Evolutionary conservation across 2,797 vertebrate species (phyloP), one percentile per base, ranked within the genome.

Genomic region (Borostomias antarcticus): DNA sequence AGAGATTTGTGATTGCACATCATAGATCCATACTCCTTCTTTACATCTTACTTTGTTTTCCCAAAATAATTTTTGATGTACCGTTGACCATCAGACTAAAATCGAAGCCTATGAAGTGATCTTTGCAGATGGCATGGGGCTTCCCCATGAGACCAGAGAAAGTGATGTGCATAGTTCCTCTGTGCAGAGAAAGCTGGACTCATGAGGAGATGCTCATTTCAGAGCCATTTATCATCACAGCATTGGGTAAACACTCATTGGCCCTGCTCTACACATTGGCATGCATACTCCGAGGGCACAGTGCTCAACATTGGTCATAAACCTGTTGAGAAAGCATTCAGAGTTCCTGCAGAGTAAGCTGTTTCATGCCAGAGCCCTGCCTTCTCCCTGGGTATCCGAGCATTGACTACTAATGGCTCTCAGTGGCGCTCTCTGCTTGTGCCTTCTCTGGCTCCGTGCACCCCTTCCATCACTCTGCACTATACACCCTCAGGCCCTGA

Each of bases 291-390:
- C 51, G 72, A 75, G 82, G 73, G 68, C 61, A 65, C 48, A 62
- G 60, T 62, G 80, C 70, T 78, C 71, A 64, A 78, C 84, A 83
- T 80, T 76, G 83, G 75, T 85, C 56, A n/a, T 84, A 87, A 89
- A 90, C 73, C 84, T 83, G 81, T 64, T 4, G 70, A 79, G 74
- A 82, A 82, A 51, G 81, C 62, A 32, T 50, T 19, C n/a, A n/a
- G 45, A 62, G 75, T 73, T 88, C 78, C 82, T 88, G 85, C 82
- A 77, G 87, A 82, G 86, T 87, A 79, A 85, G 86, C 81, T 68
- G 69, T 86, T 90, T 88, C 88, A 83, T 80, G 78, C 73, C 53
- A 30, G 70, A 64, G 77, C 70, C 64, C 67, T 72, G 75, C 75
- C 70, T 73, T 68, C 74, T 81, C 82, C 58, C 81, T 56, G 74